Conservation (phyloP, 2,797 vertebrate species). For the Chelmon rostratus region DNA sequence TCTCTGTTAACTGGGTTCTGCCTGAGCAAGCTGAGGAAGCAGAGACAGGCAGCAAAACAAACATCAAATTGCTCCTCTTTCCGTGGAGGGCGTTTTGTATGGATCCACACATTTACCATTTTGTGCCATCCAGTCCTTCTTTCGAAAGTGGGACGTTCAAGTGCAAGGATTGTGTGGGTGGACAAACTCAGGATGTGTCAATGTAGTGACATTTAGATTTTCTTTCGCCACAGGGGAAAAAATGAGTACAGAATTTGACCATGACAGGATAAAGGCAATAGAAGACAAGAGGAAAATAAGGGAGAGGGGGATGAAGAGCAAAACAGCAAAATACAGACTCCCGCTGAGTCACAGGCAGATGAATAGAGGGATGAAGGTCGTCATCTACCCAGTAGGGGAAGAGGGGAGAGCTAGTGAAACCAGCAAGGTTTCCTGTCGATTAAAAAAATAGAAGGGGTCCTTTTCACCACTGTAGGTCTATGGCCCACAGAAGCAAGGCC, state of each 20-base stretch:
- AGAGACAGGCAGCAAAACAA: conserved; percentile 14
- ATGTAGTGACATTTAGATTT: conserved; percentile 52
- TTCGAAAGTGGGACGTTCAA: conserved; percentile 21
- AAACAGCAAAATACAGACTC: conserved; percentile 49
- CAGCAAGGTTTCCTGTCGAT: conserved; percentile 48
- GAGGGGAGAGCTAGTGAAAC: conserved; percentile 40
- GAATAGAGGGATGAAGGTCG: conserved; percentile 55
- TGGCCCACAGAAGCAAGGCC: conserved; percentile 30
- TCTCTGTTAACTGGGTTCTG: conserved; percentile 34
- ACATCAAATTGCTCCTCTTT: conserved; percentile 26
- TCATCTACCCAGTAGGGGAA: conserved; percentile 53
- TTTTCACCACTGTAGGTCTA: conserved; percentile 15
- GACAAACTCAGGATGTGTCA: conserved; percentile 36
- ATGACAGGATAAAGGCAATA: conserved; percentile 39
- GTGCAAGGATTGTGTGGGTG: conserved; percentile 30
- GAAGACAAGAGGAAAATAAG: conserved; percentile 49
- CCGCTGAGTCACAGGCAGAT: conserved; percentile 54
- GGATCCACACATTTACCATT: conserved; percentile 45
- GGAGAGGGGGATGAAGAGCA: conserved; percentile 31
- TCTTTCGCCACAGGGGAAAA: conserved; percentile 24
- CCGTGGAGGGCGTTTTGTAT: conserved; percentile 21
- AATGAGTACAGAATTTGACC: conserved; percentile 35
- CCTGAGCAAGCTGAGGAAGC: conserved; percentile 11
- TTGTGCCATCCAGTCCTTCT: conserved; percentile 6
- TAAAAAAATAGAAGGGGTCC: conserved; percentile 11